Evolutionary conservation across 2,888 invertebrate genomes (phyloP), one percentile per base, ranked within the genome.

Genomic region (Tetropium fuscum): DNA sequence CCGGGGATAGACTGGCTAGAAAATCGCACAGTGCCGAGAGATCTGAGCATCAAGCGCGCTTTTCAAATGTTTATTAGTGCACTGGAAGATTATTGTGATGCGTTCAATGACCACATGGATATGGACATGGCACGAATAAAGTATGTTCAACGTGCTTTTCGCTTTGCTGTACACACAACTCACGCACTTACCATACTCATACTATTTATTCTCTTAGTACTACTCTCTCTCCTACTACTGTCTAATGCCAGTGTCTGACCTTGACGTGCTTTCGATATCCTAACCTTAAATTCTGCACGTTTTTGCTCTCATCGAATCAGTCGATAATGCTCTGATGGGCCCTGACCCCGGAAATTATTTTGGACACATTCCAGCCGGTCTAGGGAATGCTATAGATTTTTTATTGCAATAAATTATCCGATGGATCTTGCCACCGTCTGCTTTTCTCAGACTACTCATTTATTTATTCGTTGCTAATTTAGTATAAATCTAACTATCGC

Each of bases 241-340:
- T 48, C 48, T 53, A 53, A 51, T 49, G 45, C 55, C 54, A 57
- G 44, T 60, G 59, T 53, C 58, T 64, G 70, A 66, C 71, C 68
- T 71, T 69, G 69, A 58, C 63, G 64, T 56, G 54, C 38, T 47
- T 36, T 30, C 49, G 49, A 51, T 41, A 56, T 60, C 70, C 66
- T 74, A 74, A 74, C 75, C 75, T 74, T 74, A 72, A 69, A 69
- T 58, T 68, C 58, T 64, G 71, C 74, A 74, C 73, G 72, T 70
- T 68, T 61, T 54, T 55, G 34, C 51, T 45, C 38, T 41, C 47
- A 40, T 58, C 49, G 49, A 43, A 49, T 34, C 44, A 45, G 47
- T 47, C 45, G 40, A 56, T 53, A 34, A 34, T 27, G 45, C 53
- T 51, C 45, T 16, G 41, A 47, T 58, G 54, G 57, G 53, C 51